phyloP scores from a whole-genome alignment of 2,797 vertebrate species.

The Pampus argenteus region DNA sequence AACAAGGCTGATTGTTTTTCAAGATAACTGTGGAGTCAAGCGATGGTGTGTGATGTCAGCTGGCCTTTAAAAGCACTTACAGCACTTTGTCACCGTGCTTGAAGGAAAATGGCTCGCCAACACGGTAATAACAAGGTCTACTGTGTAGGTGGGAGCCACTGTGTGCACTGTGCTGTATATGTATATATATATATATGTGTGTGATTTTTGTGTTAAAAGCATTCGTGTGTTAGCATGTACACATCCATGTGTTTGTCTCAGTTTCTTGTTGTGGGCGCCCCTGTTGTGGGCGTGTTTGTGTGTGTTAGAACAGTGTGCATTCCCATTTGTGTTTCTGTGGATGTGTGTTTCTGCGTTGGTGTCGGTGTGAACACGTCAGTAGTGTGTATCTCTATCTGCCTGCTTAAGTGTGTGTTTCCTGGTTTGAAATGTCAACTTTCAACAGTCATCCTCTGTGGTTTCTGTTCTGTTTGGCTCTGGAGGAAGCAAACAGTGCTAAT shows the following conservation, averaged over 20 bases:
- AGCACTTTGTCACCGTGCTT: conserved; percentile 54
- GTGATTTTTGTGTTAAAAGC: neutral
- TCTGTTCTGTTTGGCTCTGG: conserved; percentile 42
- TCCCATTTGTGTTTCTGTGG: conserved; percentile 4
- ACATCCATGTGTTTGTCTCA: too few species aligned
- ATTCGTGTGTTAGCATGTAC: neutral
- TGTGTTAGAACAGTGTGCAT: neutral
- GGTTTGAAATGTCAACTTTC: conserved; percentile 68
- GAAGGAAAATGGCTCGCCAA: conserved; percentile 50
- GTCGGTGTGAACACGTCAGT: neutral
- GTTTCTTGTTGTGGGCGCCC: too few species aligned
- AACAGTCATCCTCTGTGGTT: conserved; percentile 57
- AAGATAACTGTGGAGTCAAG: conserved; percentile 29
- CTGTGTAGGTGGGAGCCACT: conserved; percentile 21
- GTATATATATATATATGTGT: conserved; percentile 1
- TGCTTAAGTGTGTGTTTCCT: conserved; percentile 30
- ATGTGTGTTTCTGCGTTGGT: conserved; percentile 14
- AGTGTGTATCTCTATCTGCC: conserved; percentile 17
- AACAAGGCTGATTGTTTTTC: conserved; percentile 47
- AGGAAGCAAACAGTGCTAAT: conserved; percentile 54
- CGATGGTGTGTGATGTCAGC: conserved; percentile 32
- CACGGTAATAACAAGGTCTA: conserved; percentile 26
- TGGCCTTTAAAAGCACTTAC: conserved; percentile 57
- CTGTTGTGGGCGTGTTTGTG: neutral
- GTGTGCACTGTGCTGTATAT: neutral